Percentiles rank a stretch among this genome's conserved stretches.
Evolutionary conservation across 2,113 vertebrate species (phyloP).

Genomic region (Pelobates fuscus): DNA sequence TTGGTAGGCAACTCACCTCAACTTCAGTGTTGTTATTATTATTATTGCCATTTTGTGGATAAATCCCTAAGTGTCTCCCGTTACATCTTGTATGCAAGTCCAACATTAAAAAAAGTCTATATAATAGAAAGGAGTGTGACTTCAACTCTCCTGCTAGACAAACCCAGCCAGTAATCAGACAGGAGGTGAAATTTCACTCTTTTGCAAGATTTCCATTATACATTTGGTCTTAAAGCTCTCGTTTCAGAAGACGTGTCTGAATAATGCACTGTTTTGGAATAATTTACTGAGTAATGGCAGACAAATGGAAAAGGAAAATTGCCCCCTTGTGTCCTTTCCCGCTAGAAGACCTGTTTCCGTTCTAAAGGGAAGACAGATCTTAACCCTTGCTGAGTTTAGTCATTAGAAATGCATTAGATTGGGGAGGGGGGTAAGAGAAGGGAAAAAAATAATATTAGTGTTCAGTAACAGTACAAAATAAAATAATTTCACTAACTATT

Average conservation of each 20-base stretch:
- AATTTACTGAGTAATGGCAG: slow-evolving; percentile 62
- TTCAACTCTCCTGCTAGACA: too few species aligned
- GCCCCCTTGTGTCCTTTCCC: slow-evolving; percentile 56
- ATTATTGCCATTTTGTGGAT: too few species aligned
- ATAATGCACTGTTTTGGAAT: slow-evolving; percentile 56
- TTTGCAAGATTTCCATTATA: slow-evolving; percentile 18
- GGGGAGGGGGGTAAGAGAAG: too few species aligned
- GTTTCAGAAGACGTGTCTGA: slow-evolving; percentile 54
- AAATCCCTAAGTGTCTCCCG: too few species aligned
- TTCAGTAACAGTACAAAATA: neutral
- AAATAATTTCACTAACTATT: too few species aligned
- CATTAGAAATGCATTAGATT: too few species aligned
- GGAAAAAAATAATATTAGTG: neutral
- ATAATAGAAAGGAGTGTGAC: too few species aligned
- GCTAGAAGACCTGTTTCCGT: slow-evolving; percentile 57
- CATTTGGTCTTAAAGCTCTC: slow-evolving; percentile 33
- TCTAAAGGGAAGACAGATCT: slow-evolving; percentile 51
- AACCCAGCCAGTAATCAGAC: too few species aligned
- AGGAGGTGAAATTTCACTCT: slow-evolving; percentile 22
- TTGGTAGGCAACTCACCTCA: too few species aligned
- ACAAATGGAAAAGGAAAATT: slow-evolving; percentile 65
- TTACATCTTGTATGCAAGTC: too few species aligned
- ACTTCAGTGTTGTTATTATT: too few species aligned
- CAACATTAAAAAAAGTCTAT: too few species aligned
- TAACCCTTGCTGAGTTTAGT: slow-evolving; percentile 56